These are phyloP conservation scores for Carollia perspicillata DNA, from an alignment of 2,113 vertebrate genomes.

Conservation along the genomic window DNA sequence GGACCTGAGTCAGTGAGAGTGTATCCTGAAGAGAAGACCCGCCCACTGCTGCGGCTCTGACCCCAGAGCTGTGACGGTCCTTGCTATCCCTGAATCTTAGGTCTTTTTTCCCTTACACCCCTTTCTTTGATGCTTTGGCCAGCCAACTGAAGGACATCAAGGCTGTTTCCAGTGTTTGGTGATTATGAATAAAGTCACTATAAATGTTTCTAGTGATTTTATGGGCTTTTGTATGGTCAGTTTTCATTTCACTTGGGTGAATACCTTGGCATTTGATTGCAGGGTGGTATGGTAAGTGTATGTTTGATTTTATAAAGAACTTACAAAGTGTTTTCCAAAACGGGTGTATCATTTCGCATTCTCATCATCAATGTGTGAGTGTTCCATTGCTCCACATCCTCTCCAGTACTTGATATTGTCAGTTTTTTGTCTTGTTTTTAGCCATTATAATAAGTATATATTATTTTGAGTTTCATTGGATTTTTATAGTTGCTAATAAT, in stretches of 20 bases:
- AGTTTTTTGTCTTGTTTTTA: conserved; percentile 10
- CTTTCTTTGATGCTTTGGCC: background rate
- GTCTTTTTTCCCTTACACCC: background rate
- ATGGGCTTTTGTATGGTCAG: background rate
- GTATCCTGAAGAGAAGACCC: background rate
- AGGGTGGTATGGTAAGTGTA: background rate
- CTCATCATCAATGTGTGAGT: too few relatives aligned
- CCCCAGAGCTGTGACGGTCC: background rate
- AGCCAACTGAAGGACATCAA: background rate
- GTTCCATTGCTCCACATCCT: too few relatives aligned
- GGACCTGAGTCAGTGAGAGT: background rate
- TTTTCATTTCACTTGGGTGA: background rate
- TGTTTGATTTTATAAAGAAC: too few relatives aligned
- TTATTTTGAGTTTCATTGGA: background rate
- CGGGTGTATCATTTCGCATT: too few relatives aligned
- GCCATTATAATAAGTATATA: background rate
- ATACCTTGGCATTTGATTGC: background rate
- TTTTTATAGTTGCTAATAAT: background rate
- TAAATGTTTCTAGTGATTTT: background rate
- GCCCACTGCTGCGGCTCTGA: background rate
- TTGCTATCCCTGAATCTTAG: background rate
- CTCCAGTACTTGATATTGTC: too few relatives aligned
- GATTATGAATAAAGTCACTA: background rate
- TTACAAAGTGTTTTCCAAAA: too few relatives aligned
- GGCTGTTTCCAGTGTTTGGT: background rate